Evolutionary conservation across 2,888 invertebrate genomes (phyloP).

Genomic region (Plusia festucae): DNA sequence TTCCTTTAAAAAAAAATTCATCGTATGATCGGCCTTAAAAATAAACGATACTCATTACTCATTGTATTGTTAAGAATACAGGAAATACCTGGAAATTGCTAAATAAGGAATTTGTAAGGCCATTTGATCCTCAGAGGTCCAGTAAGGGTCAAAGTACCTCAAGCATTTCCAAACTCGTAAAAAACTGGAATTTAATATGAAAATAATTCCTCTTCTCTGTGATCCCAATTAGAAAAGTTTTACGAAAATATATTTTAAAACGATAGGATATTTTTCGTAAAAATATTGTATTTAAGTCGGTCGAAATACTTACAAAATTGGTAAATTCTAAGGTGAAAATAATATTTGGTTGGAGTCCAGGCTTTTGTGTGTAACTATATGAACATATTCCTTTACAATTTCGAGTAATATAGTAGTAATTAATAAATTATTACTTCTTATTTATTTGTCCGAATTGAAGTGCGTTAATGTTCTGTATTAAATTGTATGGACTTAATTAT

Average conservation of each 20-base stretch:
- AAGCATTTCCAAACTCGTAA: conserved; percentile 49
- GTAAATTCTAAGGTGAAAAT: conserved; percentile 43
- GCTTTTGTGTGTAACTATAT: neutral
- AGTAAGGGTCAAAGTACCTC: conserved; percentile 40
- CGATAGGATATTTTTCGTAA: conserved; percentile 30
- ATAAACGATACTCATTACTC: too few species aligned
- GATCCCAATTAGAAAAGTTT: conserved; percentile 55
- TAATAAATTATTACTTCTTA: too few species aligned
- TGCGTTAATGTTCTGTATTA: too few species aligned
- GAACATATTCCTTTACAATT: neutral
- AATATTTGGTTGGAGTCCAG: neutral
- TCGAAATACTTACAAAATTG: conserved; percentile 38
- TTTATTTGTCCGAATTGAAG: too few species aligned
- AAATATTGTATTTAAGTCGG: conserved; percentile 35
- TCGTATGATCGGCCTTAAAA: too few species aligned
- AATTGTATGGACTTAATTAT: too few species aligned
- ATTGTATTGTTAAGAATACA: too few species aligned
- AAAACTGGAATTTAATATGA: conserved; percentile 62
- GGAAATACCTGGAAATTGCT: too few species aligned
- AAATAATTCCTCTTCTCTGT: conserved; percentile 50
- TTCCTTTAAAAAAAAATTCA: too few species aligned
- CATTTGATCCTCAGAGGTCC: conserved; percentile 30
- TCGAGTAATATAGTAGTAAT: too few species aligned
- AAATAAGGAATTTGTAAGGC: conserved; percentile 13
- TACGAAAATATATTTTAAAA: conserved; percentile 38